Conservation (phyloP, 1,140 invertebrate species). For the Chymomyza costata region DNA sequence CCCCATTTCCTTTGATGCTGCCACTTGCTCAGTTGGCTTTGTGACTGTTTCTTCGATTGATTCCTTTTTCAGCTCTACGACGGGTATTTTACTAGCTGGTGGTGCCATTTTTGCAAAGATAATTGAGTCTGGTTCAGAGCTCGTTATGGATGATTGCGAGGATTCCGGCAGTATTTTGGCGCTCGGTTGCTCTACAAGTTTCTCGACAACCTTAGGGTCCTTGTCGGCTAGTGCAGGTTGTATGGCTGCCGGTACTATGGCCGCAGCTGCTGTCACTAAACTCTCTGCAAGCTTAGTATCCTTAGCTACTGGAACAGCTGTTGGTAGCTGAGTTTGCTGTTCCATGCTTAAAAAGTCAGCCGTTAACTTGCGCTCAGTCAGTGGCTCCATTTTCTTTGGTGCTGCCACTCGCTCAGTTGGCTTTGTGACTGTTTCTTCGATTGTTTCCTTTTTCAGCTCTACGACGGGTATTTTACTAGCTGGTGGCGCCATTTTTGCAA, state of each 20-base stretch:
- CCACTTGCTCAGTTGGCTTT: constrained; percentile 21
- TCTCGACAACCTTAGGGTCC: too few species aligned
- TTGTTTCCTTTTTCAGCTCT: too few species aligned
- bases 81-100: constrained; percentile 50
- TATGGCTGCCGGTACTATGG: too few species aligned
- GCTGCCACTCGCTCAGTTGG: constrained; percentile 13
- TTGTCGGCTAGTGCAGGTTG: too few species aligned
- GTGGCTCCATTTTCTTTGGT: not conserved
- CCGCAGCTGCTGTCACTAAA: too few species aligned
- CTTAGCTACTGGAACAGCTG: too few species aligned
- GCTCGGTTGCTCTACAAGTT: constrained; percentile 12
- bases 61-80: constrained; percentile 39
- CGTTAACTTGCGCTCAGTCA: constrained; percentile 12
- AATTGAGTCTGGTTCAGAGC: constrained; percentile 45
- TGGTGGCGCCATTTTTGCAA: constrained; percentile 36
- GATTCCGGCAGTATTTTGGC: constrained; percentile 25
- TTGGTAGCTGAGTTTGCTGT: not conserved
- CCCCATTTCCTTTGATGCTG: constrained; percentile 4
- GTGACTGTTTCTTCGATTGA: constrained; percentile 28
- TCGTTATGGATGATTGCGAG: constrained; percentile 39
- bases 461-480: constrained; percentile 52
- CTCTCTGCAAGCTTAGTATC: not conserved
- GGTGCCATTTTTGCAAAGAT: constrained; percentile 37
- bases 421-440: not conserved
- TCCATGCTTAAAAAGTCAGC: constrained; percentile 24